phyloP scores from a whole-genome alignment of 2,113 vertebrate genomes.

The Eclectus roratus region DNA sequence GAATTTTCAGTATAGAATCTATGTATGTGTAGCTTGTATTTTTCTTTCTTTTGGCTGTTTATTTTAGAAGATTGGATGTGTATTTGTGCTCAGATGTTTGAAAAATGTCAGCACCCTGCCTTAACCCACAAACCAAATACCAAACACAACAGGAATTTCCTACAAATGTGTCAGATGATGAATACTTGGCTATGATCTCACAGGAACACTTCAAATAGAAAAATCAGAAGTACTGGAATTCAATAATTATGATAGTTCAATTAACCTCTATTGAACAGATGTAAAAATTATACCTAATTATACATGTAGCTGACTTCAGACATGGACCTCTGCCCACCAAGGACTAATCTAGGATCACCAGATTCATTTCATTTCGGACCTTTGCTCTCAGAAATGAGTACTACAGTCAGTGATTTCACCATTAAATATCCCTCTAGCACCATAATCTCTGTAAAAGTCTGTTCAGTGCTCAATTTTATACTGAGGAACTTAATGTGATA shows the following conservation, averaged over 20 bases:
- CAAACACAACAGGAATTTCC: neutral
- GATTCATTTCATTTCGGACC: conserved; percentile 58
- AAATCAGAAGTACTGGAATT: conserved; percentile 36
- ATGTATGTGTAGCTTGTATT: neutral
- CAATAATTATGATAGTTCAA: conserved; percentile 63
- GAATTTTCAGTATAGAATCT: neutral
- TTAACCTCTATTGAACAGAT: conserved; percentile 58
- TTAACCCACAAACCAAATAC: conserved; percentile 11
- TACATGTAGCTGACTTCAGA: conserved; percentile 54
- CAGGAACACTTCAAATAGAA: conserved; percentile 37
- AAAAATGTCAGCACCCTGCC: conserved; percentile 7
- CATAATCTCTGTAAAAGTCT: conserved; percentile 44
- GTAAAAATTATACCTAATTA: conserved; percentile 62
- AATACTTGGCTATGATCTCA: conserved; percentile 28
- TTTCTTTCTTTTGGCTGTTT: neutral
- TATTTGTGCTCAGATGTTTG: neutral
- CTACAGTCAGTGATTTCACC: conserved; percentile 55
- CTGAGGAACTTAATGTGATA: conserved; percentile 39
- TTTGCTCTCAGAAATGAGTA: conserved; percentile 66
- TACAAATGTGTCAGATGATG: neutral
- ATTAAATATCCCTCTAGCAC: conserved; percentile 63
- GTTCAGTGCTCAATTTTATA: conserved; percentile 14
- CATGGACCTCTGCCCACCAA: conserved; percentile 35
- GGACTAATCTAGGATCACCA: conserved; percentile 49
- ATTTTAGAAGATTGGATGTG: neutral